These are phyloP conservation scores for Erpobdella octoculata DNA, from an alignment of 2,888 invertebrate species.

Conservation along the genomic window DNA sequence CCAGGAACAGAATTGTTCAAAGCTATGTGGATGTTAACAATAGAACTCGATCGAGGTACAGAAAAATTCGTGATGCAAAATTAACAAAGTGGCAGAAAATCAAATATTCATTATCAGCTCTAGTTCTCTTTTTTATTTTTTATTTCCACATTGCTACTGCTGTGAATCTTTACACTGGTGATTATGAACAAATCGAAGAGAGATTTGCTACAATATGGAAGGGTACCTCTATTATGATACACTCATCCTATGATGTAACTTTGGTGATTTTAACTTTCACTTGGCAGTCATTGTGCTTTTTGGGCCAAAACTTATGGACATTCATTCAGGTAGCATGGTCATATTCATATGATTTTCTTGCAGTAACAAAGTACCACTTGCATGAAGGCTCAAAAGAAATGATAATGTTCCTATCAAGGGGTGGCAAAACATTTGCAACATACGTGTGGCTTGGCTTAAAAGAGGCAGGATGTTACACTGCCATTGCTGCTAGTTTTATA, in stretches of 20 bases:
- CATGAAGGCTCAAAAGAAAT: slow-evolving; percentile 15
- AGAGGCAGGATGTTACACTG: neutral
- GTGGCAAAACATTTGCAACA: neutral
- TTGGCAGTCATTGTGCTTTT: neutral
- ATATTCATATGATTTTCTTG: neutral
- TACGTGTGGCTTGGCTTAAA: neutral
- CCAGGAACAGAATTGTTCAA: neutral
- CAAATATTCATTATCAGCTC: slow-evolving; percentile 1
- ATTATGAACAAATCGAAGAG: neutral
- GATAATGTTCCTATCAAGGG: neutral
- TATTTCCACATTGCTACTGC: slow-evolving; percentile 10
- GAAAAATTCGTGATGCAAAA: slow-evolving; percentile 20
- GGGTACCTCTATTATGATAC: neutral
- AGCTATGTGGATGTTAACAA: neutral
- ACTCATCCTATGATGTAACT: neutral
- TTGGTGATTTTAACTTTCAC: neutral
- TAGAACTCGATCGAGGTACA: neutral
- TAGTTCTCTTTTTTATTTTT: neutral
- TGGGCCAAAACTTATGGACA: neutral
- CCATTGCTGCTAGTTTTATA: neutral
- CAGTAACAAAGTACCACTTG: neutral
- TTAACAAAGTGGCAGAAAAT: slow-evolving; percentile 20
- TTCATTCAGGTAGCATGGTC: neutral
- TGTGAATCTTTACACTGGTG: slow-evolving; percentile 1
- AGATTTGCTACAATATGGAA: slow-evolving; percentile 12